Conservation (phyloP, 1,140 invertebrate genomes). For the Brachionus manjavacas region DNA sequence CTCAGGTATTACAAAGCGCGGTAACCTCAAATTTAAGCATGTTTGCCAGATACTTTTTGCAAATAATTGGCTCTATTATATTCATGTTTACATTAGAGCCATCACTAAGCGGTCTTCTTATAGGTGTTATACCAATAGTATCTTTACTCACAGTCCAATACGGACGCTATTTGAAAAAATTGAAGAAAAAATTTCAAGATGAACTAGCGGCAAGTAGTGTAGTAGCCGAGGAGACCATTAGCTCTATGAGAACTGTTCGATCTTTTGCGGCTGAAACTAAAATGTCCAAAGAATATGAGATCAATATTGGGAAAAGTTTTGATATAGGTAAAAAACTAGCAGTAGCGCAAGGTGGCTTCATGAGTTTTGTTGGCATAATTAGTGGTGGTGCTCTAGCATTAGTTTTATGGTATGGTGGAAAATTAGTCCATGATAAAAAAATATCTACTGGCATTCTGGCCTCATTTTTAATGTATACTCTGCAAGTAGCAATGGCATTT, state of each 20-base stretch:
- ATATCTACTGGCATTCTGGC: slow-evolving; percentile 51
- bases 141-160: slow-evolving; percentile 52
- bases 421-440: slow-evolving; percentile 52
- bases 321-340: slow-evolving; percentile 51
- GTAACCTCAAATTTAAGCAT: slow-evolving; percentile 56
- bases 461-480: slow-evolving; percentile 54
- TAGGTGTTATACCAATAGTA: slow-evolving; percentile 53
- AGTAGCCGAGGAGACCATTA: slow-evolving; percentile 27
- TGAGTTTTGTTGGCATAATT: slow-evolving; percentile 49
- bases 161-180: slow-evolving; percentile 51
- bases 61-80: slow-evolving; percentile 52
- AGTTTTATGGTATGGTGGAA: slow-evolving; percentile 56
- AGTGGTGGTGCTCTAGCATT: slow-evolving; percentile 49
- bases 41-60: slow-evolving; percentile 51
- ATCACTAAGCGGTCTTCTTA: slow-evolving; percentile 51
- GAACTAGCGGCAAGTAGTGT: slow-evolving; percentile 46
- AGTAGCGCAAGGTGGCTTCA: slow-evolving; percentile 48
- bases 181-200: slow-evolving; percentile 53
- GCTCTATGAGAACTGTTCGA: slow-evolving; percentile 50
- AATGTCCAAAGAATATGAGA: slow-evolving; percentile 46
- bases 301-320: slow-evolving; percentile 52
- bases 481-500: slow-evolving; percentile 55
- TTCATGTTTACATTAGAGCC: slow-evolving; percentile 55
- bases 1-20: slow-evolving; percentile 55
- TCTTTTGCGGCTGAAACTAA: slow-evolving; percentile 52